These are phyloP conservation scores for Mustela lutreola DNA, from an alignment of 2,113 vertebrate genomes.

Conservation along the genomic window DNA sequence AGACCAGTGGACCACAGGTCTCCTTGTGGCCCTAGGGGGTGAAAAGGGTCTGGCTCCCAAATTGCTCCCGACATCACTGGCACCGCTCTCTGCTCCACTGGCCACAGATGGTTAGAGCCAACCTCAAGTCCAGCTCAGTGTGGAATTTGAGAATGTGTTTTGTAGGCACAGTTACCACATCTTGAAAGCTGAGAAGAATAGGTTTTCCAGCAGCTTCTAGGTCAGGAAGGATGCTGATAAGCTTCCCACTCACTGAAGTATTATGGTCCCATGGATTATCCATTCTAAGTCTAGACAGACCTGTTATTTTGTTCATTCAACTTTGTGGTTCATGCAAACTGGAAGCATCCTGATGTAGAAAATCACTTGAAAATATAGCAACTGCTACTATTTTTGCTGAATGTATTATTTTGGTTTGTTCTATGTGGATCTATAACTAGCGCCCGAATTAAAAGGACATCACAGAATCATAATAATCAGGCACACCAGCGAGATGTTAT, in stretches of 20 bases:
- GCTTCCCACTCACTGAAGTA: not conserved
- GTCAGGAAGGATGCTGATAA: not conserved
- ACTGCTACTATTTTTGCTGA: conserved; percentile 30
- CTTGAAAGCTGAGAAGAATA: not conserved
- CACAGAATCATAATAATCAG: conserved; percentile 28
- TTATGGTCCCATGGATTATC: not conserved
- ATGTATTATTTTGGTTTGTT: conserved; percentile 64
- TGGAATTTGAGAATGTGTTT: not conserved
- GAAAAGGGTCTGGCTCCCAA: not conserved
- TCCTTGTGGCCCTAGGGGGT: not conserved
- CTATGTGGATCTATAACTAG: conserved; percentile 38
- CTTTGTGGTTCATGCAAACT: conserved; percentile 43
- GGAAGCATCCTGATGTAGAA: conserved; percentile 39
- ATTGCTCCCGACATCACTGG: not conserved
- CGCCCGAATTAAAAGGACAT: conserved; percentile 41
- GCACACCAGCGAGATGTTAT: not conserved
- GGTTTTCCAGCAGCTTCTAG: not conserved
- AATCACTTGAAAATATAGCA: conserved; percentile 3
- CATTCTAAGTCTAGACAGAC: conserved; percentile 36
- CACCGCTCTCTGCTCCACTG: not conserved
- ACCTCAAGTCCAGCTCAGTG: not conserved
- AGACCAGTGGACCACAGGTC: not conserved
- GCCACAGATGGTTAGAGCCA: not conserved
- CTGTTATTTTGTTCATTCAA: conserved; percentile 47
- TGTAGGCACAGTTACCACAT: not conserved